Evolutionary conservation across 2,888 invertebrate species (phyloP).

Genomic region (Escarpia spicata): DNA sequence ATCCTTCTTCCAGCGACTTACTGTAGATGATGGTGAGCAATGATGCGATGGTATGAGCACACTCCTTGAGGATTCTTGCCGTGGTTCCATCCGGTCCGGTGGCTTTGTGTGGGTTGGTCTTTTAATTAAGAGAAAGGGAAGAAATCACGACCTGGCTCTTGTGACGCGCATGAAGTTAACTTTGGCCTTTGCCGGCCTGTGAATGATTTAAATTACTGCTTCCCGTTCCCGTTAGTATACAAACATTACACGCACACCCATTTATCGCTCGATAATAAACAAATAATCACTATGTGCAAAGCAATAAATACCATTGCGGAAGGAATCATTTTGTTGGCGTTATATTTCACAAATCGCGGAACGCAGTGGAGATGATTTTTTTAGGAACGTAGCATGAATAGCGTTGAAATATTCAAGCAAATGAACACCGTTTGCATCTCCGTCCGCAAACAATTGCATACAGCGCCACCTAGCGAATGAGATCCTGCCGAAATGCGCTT

Average conservation of each 20-base stretch:
- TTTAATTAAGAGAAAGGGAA: too few relatives aligned
- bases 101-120: too few relatives aligned
- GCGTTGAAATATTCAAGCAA: not conserved
- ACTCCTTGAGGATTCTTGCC: too few relatives aligned
- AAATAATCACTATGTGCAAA: not conserved
- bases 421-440: constrained; percentile 22
- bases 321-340: constrained; percentile 25
- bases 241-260: not conserved
- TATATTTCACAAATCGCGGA: not conserved
- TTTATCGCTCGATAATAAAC: not conserved
- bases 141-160: too few relatives aligned
- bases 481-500: not conserved
- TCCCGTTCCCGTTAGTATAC: not conserved
- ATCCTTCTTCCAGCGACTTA: too few relatives aligned
- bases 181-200: too few relatives aligned
- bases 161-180: too few relatives aligned
- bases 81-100: too few relatives aligned
- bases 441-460: not conserved
- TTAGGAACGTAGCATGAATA: not conserved
- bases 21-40: too few relatives aligned
- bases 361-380: not conserved
- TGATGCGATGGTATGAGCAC: too few relatives aligned
- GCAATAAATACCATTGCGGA: constrained; percentile 29
- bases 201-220: too few relatives aligned
- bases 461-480: not conserved